Conservation (phyloP, 2,797 vertebrate genomes). For the Melopsittacus undulatus region DNA sequence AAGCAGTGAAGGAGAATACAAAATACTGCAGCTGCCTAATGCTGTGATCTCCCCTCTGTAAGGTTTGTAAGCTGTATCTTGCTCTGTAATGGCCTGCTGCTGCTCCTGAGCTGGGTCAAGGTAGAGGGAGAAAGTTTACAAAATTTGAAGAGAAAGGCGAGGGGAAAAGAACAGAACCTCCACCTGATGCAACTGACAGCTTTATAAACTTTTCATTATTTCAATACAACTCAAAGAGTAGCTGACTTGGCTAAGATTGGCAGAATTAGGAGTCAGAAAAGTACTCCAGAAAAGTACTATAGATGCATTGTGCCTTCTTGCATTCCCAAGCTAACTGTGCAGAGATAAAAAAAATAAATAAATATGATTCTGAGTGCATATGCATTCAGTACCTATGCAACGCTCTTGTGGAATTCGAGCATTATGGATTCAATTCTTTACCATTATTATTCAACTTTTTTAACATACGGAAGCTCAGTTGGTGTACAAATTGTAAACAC, state of each 20-base stretch:
- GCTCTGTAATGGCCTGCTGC: neutral
- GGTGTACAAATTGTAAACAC: neutral
- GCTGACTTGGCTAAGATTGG: neutral
- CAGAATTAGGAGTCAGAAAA: neutral
- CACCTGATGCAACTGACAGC: fast-evolving
- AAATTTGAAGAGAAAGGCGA: neutral
- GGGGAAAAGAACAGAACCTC: neutral
- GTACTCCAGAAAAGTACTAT: neutral
- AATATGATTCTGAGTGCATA: neutral
- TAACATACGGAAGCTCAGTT: neutral
- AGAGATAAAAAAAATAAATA: neutral
- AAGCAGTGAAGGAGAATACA: neutral
- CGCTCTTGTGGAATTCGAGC: neutral
- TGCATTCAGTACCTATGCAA: neutral
- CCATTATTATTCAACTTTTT: neutral
- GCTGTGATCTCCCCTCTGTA: neutral
- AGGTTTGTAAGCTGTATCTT: neutral
- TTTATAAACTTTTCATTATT: neutral
- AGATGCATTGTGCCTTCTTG: neutral
- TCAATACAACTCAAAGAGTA: neutral
- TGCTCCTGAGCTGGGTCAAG: neutral
- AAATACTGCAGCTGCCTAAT: neutral
- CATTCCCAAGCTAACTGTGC: neutral
- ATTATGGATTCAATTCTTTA: neutral
- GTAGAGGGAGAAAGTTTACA: neutral